Conservation (phyloP, 2,888 invertebrate genomes). For the Hydrotaea diabolus region DNA sequence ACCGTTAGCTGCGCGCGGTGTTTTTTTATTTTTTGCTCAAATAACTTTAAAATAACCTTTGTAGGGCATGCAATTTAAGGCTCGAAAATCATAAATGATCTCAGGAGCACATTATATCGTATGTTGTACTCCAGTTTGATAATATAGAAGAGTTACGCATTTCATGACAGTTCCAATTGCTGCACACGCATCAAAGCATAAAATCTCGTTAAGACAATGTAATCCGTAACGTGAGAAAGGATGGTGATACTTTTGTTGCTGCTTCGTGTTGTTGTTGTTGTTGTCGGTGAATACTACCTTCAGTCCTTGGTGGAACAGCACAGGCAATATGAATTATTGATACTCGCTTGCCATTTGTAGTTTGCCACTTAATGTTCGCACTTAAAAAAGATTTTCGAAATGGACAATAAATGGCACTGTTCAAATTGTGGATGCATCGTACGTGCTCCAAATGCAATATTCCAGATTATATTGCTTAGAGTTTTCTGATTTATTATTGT, state of each 20-base stretch:
- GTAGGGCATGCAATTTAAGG: no score
- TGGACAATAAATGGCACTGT: constrained; percentile 64
- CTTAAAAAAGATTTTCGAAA: constrained; percentile 61
- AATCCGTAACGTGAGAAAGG: neutral
- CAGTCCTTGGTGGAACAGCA: neutral
- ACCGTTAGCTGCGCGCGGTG: no score
- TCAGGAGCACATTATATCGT: no score
- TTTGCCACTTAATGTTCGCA: constrained; percentile 55
- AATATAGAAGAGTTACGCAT: no score
- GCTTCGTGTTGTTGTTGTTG: neutral
- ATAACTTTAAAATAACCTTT: no score
- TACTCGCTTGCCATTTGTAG: constrained; percentile 51
- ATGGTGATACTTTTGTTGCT: neutral
- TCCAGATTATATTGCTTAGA: constrained; percentile 61
- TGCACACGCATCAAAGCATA: neutral
- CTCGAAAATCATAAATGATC: no score
- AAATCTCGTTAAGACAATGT: constrained; percentile 15
- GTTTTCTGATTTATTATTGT: constrained; percentile 60
- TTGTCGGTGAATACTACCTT: neutral
- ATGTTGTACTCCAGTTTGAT: no score
- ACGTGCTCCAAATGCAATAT: constrained; percentile 63
- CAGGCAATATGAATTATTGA: constrained; percentile 46
- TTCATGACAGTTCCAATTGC: no score
- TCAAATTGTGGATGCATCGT: constrained; percentile 55
- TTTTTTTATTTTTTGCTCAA: no score